Percentiles rank a stretch among this genome's conserved stretches.
Evolutionary conservation across 2,113 vertebrate genomes (phyloP).

Genomic region (Artemisiospiza belli): DNA sequence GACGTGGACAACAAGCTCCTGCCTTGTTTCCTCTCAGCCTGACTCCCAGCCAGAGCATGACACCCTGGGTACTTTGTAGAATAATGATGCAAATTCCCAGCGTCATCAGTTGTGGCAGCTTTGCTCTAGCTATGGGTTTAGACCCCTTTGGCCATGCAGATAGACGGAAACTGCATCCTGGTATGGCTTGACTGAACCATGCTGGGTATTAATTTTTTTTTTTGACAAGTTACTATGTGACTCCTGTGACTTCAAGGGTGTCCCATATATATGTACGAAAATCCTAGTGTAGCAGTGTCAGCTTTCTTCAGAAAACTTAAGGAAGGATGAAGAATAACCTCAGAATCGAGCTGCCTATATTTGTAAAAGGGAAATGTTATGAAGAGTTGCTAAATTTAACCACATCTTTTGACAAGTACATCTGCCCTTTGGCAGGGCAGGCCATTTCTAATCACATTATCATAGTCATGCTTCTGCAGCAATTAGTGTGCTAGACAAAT

Average conservation of each 20-base stretch:
- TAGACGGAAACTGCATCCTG: not conserved
- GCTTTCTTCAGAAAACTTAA: not conserved
- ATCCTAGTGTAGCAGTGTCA: not conserved
- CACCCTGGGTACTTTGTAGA: not conserved
- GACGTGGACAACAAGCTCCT: not conserved
- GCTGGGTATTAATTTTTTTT: not conserved
- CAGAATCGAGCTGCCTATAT: not conserved
- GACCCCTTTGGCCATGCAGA: not conserved
- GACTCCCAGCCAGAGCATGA: not conserved
- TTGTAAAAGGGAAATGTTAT: not conserved
- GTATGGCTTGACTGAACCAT: not conserved
- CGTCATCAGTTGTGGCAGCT: not conserved
- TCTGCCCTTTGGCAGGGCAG: not conserved
- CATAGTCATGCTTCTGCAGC: not conserved
- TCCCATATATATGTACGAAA: accelerated
- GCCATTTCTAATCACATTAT: not conserved
- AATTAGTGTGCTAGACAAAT: not conserved
- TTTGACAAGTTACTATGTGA: not conserved
- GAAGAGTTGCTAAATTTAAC: not conserved
- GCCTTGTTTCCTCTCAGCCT: not conserved
- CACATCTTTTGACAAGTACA: not conserved
- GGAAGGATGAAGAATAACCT: not conserved
- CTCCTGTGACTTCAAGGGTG: not conserved
- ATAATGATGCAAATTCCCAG: not conserved
- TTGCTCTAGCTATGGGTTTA: not conserved